These are phyloP conservation scores for Probaryconus sp. DNA, from an alignment of 1,140 invertebrate genomes.

Conservation along the genomic window DNA sequence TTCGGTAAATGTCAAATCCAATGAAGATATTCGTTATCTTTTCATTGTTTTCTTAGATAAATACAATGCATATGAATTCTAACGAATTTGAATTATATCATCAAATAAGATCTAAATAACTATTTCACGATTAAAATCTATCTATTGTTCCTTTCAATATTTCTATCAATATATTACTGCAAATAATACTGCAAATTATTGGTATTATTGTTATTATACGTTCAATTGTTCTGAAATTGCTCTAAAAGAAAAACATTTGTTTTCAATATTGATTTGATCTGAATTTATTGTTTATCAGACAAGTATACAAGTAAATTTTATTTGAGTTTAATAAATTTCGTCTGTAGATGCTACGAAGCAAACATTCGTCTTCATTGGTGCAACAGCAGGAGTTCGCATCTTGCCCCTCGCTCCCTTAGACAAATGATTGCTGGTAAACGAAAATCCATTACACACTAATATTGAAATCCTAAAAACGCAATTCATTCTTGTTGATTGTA, in stretches of 20 bases:
- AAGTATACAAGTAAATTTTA: constrained; percentile 16
- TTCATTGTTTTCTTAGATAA: constrained; percentile 6
- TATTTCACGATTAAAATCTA: no score
- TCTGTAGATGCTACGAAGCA: constrained; percentile 8
- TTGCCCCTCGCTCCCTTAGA: constrained; percentile 11
- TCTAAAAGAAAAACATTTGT: no score
- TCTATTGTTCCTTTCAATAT: no score
- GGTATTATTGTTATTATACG: no score
- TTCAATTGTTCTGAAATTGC: no score
- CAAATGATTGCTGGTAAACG: constrained; percentile 25
- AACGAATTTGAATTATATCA: background rate
- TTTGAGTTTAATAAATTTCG: constrained; percentile 28
- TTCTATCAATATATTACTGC: no score
- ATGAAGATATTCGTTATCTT: constrained; percentile 18
- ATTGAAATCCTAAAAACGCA: constrained; percentile 16
- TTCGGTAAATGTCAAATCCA: constrained; percentile 17
- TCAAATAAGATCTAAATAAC: background rate
- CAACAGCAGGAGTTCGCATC: constrained; percentile 28
- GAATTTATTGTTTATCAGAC: constrained; percentile 10
- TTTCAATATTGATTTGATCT: background rate
- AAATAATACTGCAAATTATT: no score
- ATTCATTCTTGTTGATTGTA: constrained; percentile 18
- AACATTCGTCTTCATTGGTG: constrained; percentile 36
- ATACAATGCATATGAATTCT: constrained; percentile 1
- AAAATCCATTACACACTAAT: constrained; percentile 25